These are phyloP conservation scores for Mythimna loreyi DNA, from an alignment of 2,888 invertebrate genomes.

Conservation along the genomic window DNA sequence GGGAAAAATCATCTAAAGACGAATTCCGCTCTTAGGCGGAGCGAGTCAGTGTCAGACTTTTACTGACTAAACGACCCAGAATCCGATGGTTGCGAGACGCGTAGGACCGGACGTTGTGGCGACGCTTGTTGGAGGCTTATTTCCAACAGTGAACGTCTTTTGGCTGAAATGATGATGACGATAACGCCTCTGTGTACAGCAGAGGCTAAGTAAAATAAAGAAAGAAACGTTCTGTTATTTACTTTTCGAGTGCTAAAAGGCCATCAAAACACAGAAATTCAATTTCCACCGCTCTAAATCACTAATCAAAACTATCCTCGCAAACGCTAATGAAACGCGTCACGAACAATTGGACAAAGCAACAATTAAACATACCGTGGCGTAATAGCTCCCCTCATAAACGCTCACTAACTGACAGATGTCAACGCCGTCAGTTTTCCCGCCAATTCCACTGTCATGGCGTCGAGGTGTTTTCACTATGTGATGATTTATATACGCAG, in stretches of 20 bases:
- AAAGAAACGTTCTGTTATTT: too few relatives aligned
- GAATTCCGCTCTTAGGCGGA: too few relatives aligned
- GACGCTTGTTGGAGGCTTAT: too few relatives aligned
- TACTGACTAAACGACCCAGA: too few relatives aligned
- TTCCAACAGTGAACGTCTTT: too few relatives aligned
- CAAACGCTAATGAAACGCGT: constrained; percentile 57
- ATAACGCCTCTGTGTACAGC: too few relatives aligned
- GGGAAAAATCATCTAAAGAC: too few relatives aligned
- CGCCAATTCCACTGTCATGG: constrained; percentile 74
- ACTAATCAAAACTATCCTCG: constrained; percentile 52
- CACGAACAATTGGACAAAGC: constrained; percentile 67
- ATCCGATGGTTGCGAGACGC: too few relatives aligned
- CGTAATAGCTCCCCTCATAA: constrained; percentile 73
- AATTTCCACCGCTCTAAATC: constrained; percentile 41
- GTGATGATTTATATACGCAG: constrained; percentile 45
- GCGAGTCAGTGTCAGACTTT: too few relatives aligned
- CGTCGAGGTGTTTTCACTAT: constrained; percentile 53
- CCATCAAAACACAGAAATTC: constrained; percentile 9
- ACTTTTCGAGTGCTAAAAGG: neutral
- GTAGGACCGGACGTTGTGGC: too few relatives aligned
- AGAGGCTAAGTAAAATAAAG: too few relatives aligned
- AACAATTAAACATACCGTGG: constrained; percentile 70
- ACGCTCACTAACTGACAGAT: constrained; percentile 74
- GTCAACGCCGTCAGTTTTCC: constrained; percentile 78
- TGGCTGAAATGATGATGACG: too few relatives aligned